Evolutionary conservation across 2,888 invertebrate genomes (phyloP), one percentile per base, ranked within the genome.

Genomic region (Drosophila peninsularis): DNA sequence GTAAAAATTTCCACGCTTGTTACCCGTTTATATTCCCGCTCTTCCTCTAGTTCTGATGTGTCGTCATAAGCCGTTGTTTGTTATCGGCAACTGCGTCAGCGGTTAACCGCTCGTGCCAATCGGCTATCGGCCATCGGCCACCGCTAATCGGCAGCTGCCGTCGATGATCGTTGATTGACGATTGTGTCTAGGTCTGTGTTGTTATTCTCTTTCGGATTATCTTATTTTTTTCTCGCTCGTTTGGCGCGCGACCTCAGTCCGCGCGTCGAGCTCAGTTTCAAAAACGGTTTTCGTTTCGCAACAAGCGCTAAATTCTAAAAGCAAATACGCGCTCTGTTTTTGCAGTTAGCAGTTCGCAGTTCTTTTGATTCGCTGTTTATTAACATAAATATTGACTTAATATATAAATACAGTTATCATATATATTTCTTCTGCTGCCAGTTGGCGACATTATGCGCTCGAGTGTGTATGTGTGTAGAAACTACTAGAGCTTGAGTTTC

Each of bases 221-320:
- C 36, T 17, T 17, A 34, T 24, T 32, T 55, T 42, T 30, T 42
- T 53, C 47, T 52, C 47, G 53, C 57, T 61, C 64, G 70, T 58
- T 64, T 63, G 75, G 77, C 73, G 82, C 73, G 78, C 77, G 75
- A 75, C 68, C 80, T 82, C 76, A 84, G 52, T 27, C 37, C 62
- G 62, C 52, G 64, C 45, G 52, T 27, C 39, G 52, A 53, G 63
- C 39, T 62, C 64, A 64, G 87, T 87, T 84, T 75, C 49, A 77
- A 74, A 84, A 87, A 74, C 80, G 75, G 73, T 82, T 85, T 80
- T 71, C 77, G 74, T 78, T 87, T 87, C 67, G 85, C 85, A 87
- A 80, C 85, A 85, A 87, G 82, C 75, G 73, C 66, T 72, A 68
- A 87, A 86, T 85, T 84, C 71, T 67, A 70, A 75, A 70, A 57